A percentile compares a stretch with the other conserved stretches of the same genome.
phyloP scores from a whole-genome alignment of 2,888 invertebrate genomes.

The Diploptera punctata region DNA sequence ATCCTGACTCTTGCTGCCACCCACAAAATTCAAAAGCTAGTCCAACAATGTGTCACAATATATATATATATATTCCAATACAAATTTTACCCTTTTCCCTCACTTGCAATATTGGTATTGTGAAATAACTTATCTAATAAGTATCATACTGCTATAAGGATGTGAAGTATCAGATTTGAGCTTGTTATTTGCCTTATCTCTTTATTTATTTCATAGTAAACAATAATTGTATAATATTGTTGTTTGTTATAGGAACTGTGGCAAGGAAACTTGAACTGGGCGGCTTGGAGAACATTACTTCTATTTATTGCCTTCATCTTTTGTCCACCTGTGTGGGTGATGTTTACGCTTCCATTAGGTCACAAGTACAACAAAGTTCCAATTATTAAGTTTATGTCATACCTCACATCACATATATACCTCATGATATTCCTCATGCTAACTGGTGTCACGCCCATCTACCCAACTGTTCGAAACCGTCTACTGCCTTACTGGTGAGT shows the following conservation, averaged over 20 bases:
- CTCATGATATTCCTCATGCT: conserved; percentile 92
- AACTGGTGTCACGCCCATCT: conserved; percentile 87
- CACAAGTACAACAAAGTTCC: conserved; percentile 98
- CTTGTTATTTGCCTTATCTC: neutral
- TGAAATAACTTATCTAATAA: too few species aligned
- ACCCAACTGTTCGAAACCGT: conserved; percentile 75
- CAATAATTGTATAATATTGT: neutral
- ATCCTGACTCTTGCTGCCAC: too few species aligned
- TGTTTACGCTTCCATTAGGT: conserved; percentile 92
- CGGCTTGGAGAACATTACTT: conserved; percentile 92
- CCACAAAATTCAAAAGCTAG: too few species aligned
- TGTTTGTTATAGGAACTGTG: conserved; percentile 82
- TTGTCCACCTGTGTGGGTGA: conserved; percentile 96
- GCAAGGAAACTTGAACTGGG: conserved; percentile 97
- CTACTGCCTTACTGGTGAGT: conserved; percentile 83
- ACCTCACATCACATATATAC: conserved; percentile 97
- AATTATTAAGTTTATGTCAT: conserved; percentile 99
- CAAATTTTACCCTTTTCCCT: too few species aligned
- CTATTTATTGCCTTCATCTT: conserved; percentile 92
- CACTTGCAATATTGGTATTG: too few species aligned
- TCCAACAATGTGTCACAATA: neutral
- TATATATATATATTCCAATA: neutral
- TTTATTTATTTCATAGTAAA: neutral
- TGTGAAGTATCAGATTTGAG: too few species aligned
- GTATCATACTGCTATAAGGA: too few species aligned